A percentile compares a stretch with the other conserved stretches of the same genome.
phyloP scores from a whole-genome alignment of 2,888 invertebrate genomes.

The Pachycephus smyrnensis region DNA sequence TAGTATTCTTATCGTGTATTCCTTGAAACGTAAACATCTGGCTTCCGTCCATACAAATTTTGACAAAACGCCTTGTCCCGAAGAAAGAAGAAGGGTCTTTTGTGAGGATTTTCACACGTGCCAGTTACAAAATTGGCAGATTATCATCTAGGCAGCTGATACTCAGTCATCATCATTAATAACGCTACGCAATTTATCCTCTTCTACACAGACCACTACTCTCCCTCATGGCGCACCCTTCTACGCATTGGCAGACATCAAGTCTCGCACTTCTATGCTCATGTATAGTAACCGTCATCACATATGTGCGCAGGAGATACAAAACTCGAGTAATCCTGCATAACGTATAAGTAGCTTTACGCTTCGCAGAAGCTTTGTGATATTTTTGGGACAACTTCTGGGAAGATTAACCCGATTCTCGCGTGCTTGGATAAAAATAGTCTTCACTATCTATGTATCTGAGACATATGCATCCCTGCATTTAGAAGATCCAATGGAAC shows the following conservation, averaged over 20 bases:
- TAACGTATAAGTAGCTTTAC: constrained; percentile 40
- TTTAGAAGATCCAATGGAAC: neutral
- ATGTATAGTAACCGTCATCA: neutral
- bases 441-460: constrained; percentile 37
- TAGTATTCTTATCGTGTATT: neutral
- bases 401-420: constrained; percentile 61
- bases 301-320: neutral
- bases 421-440: constrained; percentile 61
- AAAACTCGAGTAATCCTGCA: constrained; percentile 30
- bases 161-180: constrained; percentile 21
- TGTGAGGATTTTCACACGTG: constrained; percentile 1
- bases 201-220: neutral
- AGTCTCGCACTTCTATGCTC: constrained; percentile 6
- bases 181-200: neutral
- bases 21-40: neutral
- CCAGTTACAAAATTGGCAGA: constrained; percentile 9
- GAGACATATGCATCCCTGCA: neutral
- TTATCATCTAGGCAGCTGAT: constrained; percentile 9
- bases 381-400: constrained; percentile 59
- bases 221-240: neutral
- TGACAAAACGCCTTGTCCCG: neutral
- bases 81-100: neutral
- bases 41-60: neutral
- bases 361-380: constrained; percentile 48
- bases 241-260: constrained; percentile 15